Percentiles rank a stretch among this genome's conserved stretches.
Evolutionary conservation across 2,113 vertebrate species (phyloP).

Genomic region (Phocoena phocoena): DNA sequence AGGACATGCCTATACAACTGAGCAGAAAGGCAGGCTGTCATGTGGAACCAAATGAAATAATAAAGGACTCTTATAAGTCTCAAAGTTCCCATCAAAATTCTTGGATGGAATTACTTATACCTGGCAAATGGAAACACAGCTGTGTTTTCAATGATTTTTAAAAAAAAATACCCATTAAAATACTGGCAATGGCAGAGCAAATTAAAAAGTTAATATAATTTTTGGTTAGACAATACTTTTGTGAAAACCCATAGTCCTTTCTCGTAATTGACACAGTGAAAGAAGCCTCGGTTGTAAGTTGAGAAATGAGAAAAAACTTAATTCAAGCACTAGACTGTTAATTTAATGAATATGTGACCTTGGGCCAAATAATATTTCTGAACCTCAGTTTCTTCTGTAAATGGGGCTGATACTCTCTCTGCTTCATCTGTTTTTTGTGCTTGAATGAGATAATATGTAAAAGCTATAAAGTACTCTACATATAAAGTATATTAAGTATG

Average conservation of each 20-base stretch:
- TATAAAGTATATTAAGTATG: background rate
- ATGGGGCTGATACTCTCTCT: background rate
- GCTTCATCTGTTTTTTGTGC: background rate
- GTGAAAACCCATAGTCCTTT: background rate
- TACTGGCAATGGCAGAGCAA: background rate
- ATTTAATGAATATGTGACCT: background rate
- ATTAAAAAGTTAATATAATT: constrained; percentile 37
- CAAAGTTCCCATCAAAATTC: constrained; percentile 56
- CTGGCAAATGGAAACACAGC: constrained; percentile 50
- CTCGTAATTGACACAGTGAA: background rate
- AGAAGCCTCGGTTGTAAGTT: background rate
- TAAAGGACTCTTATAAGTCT: constrained; percentile 18
- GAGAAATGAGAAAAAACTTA: background rate
- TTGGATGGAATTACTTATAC: constrained; percentile 33
- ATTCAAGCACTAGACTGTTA: background rate
- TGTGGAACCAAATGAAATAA: constrained; percentile 48
- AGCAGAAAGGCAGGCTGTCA: constrained; percentile 19
- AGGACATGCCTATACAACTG: background rate
- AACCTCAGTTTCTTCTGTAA: constrained; percentile 11
- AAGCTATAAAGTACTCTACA: background rate
- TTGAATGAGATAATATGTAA: background rate
- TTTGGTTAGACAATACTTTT: constrained; percentile 11
- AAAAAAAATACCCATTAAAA: constrained; percentile 24
- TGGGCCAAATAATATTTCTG: background rate
- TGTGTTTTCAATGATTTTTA: constrained; percentile 51